A percentile compares a stretch with the other conserved stretches of the same genome.
Evolutionary conservation across 2,797 vertebrate species (phyloP).

Genomic region (Lemur catta): DNA sequence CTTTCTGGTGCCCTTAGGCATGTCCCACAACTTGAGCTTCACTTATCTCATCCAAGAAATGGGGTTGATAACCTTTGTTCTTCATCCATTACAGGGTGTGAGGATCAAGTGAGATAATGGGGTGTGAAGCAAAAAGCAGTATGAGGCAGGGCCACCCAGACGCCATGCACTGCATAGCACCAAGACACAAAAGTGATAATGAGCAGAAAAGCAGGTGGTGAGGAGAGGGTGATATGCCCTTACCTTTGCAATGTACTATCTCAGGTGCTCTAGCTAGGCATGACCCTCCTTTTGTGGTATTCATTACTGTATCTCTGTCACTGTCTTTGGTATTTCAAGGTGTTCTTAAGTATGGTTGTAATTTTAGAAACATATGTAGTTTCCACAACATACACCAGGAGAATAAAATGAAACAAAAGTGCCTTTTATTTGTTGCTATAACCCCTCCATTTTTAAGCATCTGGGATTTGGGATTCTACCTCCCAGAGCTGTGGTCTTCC

Average conservation of each 20-base stretch:
- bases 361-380: background rate
- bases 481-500: background rate
- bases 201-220: background rate
- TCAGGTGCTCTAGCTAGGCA: background rate
- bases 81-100: background rate
- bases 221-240: background rate
- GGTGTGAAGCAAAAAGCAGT: background rate
- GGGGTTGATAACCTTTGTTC: background rate
- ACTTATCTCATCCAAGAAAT: background rate
- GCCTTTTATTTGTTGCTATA: background rate
- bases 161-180: background rate
- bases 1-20: background rate
- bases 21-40: background rate
- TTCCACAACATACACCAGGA: background rate
- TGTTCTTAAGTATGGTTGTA: conserved; percentile 4
- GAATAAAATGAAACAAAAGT: background rate
- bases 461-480: background rate
- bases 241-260: background rate
- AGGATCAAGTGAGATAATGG: background rate
- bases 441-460: background rate
- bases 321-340: background rate
- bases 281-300: background rate
- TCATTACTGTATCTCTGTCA: background rate
- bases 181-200: background rate
- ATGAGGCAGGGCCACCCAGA: background rate